These are phyloP conservation scores for Philopedon plagiatum DNA, from an alignment of 2,888 invertebrate species.

Conservation along the genomic window DNA sequence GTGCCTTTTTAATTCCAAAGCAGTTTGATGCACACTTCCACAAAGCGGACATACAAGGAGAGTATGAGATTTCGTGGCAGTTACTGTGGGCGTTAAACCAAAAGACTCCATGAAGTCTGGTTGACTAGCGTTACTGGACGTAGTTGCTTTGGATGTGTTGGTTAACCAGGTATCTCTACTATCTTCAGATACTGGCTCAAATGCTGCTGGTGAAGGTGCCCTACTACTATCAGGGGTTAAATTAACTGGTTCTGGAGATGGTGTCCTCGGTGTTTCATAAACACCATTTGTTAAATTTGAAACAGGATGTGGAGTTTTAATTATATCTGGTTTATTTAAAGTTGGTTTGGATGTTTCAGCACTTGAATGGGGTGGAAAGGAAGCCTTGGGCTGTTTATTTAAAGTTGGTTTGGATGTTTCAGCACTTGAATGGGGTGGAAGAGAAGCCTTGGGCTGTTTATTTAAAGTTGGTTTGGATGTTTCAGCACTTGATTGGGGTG, in stretches of 20 bases:
- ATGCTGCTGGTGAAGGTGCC: neutral
- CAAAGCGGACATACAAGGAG: conserved; percentile 55
- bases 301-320: neutral
- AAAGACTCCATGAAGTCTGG: conserved; percentile 34
- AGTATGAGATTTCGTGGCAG: conserved; percentile 25
- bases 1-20: conserved; percentile 53
- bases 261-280: neutral
- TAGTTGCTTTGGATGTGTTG: neutral
- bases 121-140: neutral
- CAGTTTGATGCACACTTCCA: conserved; percentile 51
- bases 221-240: neutral
- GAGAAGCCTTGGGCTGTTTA: no score
- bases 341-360: neutral
- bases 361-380: neutral
- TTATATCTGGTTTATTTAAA: neutral
- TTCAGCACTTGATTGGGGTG: neutral
- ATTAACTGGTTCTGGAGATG: neutral
- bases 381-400: neutral
- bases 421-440: neutral
- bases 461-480: neutral
- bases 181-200: conserved; percentile 9
- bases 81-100: conserved; percentile 39
- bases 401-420: neutral
- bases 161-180: conserved; percentile 9
- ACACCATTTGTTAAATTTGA: no score